phyloP scores from a whole-genome alignment of 2,797 vertebrate species.

The Ataeniobius toweri region DNA sequence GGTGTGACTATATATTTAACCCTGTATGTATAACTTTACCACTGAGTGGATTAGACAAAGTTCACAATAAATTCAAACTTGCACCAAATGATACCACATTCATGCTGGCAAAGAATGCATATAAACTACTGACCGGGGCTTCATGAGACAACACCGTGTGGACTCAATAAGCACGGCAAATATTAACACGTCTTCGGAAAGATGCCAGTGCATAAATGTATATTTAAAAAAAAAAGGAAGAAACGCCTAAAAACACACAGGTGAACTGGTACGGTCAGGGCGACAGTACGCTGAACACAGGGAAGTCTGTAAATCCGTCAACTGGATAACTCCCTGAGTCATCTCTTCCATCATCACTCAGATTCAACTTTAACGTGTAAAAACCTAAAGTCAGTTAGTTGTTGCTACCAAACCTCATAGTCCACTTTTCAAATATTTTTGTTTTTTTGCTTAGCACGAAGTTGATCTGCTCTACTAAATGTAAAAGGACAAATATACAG shows the following conservation, averaged over 20 bases:
- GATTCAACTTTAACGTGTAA: slow-evolving; percentile 32
- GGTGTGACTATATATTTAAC: background rate
- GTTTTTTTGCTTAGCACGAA: slow-evolving; percentile 29
- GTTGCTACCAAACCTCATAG: slow-evolving; percentile 25
- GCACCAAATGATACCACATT: background rate
- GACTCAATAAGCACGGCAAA: slow-evolving; percentile 25
- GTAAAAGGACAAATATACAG: background rate
- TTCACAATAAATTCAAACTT: no score
- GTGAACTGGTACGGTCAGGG: slow-evolving; percentile 23
- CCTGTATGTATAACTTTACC: no score
- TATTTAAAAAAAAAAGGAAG: slow-evolving; percentile 1
- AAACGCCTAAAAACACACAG: slow-evolving; percentile 19
- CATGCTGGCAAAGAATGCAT: background rate
- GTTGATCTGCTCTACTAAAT: slow-evolving; percentile 11
- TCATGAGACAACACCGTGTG: slow-evolving; percentile 4
- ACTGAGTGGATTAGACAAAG: no score
- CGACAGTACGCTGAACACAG: slow-evolving; percentile 20
- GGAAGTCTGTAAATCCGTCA: slow-evolving; percentile 32
- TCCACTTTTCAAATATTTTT: slow-evolving; percentile 25
- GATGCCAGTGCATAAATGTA: slow-evolving; percentile 40
- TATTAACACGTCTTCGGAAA: slow-evolving; percentile 16
- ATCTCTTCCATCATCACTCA: slow-evolving; percentile 32
- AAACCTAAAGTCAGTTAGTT: slow-evolving; percentile 22
- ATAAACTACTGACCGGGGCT: background rate
- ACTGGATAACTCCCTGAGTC: slow-evolving; percentile 53